A percentile compares a stretch with the other conserved stretches of the same genome.
phyloP scores from a whole-genome alignment of 1,140 invertebrate genomes.

The Frieseomelitta varia region DNA sequence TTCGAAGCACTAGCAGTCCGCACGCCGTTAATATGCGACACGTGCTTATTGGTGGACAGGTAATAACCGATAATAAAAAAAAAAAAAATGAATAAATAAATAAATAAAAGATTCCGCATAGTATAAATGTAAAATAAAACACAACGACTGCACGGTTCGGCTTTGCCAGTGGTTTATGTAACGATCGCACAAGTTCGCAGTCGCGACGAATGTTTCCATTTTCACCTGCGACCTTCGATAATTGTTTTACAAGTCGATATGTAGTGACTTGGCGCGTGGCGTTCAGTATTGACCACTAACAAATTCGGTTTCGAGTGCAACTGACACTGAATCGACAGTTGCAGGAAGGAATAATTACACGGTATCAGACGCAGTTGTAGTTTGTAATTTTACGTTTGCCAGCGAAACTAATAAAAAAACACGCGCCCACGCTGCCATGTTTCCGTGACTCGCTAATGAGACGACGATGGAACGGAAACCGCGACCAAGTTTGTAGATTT shows the following conservation, averaged over 20 bases:
- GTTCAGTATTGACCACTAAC: slow-evolving; percentile 31
- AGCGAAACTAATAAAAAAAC: slow-evolving; percentile 29
- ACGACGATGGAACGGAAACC: slow-evolving; percentile 31
- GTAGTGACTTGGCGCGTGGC: neutral
- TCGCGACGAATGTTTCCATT: neutral
- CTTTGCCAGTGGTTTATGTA: neutral
- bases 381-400: slow-evolving; percentile 37
- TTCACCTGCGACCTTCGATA: neutral
- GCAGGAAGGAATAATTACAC: slow-evolving; percentile 64
- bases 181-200: slow-evolving; percentile 12
- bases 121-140: neutral
- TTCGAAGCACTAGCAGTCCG: slow-evolving; percentile 86
- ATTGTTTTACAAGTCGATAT: slow-evolving; percentile 23
- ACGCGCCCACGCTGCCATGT: neutral
- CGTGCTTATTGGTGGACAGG: slow-evolving; percentile 87
- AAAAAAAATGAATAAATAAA: neutral
- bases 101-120: neutral
- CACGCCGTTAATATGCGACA: slow-evolving; percentile 88
- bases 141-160: neutral
- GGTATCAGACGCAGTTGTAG: slow-evolving; percentile 21
- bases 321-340: slow-evolving; percentile 73
- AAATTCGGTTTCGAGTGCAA: slow-evolving; percentile 49
- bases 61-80: slow-evolving; percentile 74
- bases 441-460: slow-evolving; percentile 19
- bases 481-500: neutral